Conservation (phyloP, 1,140 invertebrate species). For the Procambarus virginalis region DNA sequence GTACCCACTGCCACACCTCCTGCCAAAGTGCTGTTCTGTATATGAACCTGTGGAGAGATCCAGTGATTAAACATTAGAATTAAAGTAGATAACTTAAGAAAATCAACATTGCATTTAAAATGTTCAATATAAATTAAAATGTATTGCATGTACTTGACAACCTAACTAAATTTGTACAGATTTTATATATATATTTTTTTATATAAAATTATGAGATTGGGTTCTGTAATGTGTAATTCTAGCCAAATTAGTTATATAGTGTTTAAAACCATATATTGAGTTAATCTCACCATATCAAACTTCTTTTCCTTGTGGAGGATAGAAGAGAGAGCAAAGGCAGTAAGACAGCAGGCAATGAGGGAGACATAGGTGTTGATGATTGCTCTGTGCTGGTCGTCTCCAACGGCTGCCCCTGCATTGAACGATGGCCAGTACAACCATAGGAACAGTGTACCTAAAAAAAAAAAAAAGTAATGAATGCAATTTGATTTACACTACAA, state of each 20-base stretch:
- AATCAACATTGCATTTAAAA: too few relatives aligned
- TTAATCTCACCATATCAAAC: conserved; percentile 84
- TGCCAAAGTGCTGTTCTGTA: conserved; percentile 92
- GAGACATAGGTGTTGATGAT: conserved; percentile 95
- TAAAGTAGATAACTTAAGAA: too few relatives aligned
- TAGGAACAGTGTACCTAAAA: conserved; percentile 89
- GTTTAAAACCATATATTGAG: too few relatives aligned
- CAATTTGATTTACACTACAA: too few relatives aligned
- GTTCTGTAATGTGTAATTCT: too few relatives aligned
- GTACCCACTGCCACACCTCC: conserved; percentile 80
- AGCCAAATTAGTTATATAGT: too few relatives aligned
- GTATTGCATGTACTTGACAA: too few relatives aligned
- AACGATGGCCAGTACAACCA: conserved; percentile 98
- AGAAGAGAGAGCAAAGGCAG: conserved; percentile 88
- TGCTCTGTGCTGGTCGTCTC: conserved; percentile 87
- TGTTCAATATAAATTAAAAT: too few relatives aligned
- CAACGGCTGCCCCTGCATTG: conserved; percentile 85
- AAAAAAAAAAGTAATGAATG: too few relatives aligned
- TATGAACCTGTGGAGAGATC: conserved; percentile 78
- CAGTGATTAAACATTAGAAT: not conserved
- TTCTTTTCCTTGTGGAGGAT: conserved; percentile 85
- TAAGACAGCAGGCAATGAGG: conserved; percentile 86
- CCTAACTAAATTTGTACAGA: too few relatives aligned
- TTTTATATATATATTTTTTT: not conserved
- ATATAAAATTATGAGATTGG: not conserved